Evolutionary conservation across 2,113 vertebrate species (phyloP), one percentile per base, ranked within the genome.

Genomic region (Butastur rufipennis): DNA sequence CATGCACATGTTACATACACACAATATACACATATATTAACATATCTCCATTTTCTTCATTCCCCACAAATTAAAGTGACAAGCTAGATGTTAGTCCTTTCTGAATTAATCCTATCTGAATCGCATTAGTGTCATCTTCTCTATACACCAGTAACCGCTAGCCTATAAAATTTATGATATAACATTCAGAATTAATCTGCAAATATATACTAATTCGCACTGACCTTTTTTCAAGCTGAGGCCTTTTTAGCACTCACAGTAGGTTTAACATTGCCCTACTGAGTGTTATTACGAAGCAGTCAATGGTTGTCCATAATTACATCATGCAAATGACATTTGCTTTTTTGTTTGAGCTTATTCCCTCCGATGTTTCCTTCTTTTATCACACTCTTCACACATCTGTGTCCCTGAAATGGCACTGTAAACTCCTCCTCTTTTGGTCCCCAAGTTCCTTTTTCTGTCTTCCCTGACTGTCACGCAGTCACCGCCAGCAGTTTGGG

Each of bases 311-410:
- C 97, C 97, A 94, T 98, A 99, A 99, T 99, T 99, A 98, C 98
- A 98, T 98, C 98, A 99, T 98, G 98, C 98, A 98, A 99, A 98
- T 98, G 98, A 98, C 98, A 98, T 98, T 98, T 98, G 98, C 98
- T 98, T 98, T 98, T 99, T 98, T 99, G 98, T 98, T 98, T 98
- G 98, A 98, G 98, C 98, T 95, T 97, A 98, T 98, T 98, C 98
- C 98, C 98, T 98, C 98, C 92, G 98, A 99, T 99, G 98, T 98
- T 98, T 97, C 98, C 97, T 97, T 96, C 97, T 98, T 98, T 98
- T 99, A 99, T 98, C 98, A 98, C 97, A 95, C 96, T 95, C 97
- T 94, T 98, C 98, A 98, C 98, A 98, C 98, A 98, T 98, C 98
- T 98, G 98, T 98, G 98, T 98, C 98, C 97, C 97, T n/a, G 86